Base-by-base conservation (phyloP, 2,797 vertebrate species). In the Channallabes apus region DNA sequence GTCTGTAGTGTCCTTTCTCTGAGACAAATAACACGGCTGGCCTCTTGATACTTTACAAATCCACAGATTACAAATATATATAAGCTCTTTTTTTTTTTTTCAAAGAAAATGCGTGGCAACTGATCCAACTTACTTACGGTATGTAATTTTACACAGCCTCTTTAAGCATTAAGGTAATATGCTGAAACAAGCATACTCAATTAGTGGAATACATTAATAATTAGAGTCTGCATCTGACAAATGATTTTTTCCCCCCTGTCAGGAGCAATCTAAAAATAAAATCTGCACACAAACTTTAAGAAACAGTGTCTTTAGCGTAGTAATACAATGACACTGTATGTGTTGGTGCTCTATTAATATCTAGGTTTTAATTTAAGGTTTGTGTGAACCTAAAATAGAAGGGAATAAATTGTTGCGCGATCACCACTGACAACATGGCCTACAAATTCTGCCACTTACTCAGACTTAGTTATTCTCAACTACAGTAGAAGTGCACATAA, bases 11-110 rank as follows among this genome's bases (percentile, higher is more conserved):
- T 6, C 18, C 72, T 61, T 8, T 54, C 12, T 71, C 56, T n/a
- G 9, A 72, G 38, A 82, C 27, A 73, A 27, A 82, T 54, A 58
- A 58, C 84, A 77, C 41, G 46, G 32, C 51, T 35, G 22, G 22
- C 54, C 76, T 54, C 12, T 65, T 65, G 15, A 65, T 64, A 59
- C 35, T 83, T 38, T 27, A 80, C 22, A 81, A 62, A 64, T 41
- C 24, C 54, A 68, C 29, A 58, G 58, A n/a, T 8, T 5, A 20
- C 68, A 35, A 27, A 71, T 64, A 56, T 51, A 14, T n/a, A 20
- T 27, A 11, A 41, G 14, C 6, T 85, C 67, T 46, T 51, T 51
- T 51, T 51, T 51, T 11, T 51, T 12, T 58, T 58, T 51, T 32
- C 2, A 38, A 51, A 67, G n/a, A 5, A 51, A 35, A 27, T 3